These are phyloP conservation scores for Notocelia uddmanniana DNA, from an alignment of 2,888 invertebrate genomes.

Conservation along the genomic window DNA sequence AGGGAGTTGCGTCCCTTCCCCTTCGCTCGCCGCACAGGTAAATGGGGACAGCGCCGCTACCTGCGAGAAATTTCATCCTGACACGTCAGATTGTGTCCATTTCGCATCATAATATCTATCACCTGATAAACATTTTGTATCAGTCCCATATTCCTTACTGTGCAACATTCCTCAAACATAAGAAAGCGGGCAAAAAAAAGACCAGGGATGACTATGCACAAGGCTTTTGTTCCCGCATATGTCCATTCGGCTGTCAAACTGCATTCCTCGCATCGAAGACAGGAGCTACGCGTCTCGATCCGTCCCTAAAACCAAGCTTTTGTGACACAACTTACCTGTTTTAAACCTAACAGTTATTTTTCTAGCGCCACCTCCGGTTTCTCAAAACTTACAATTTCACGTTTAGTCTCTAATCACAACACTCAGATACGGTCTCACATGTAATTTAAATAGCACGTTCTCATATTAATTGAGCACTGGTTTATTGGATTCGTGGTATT, in stretches of 20 bases:
- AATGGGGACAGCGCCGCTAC: constrained; percentile 70
- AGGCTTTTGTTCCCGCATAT: constrained; percentile 84
- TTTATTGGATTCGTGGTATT: constrained; percentile 66
- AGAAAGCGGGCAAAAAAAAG: constrained; percentile 75
- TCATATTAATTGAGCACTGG: constrained; percentile 72
- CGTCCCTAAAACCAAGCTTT: constrained; percentile 72
- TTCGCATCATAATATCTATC: constrained; percentile 34
- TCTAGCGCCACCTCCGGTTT: constrained; percentile 66
- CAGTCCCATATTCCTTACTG: constrained; percentile 54
- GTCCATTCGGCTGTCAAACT: constrained; percentile 81
- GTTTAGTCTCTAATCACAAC: constrained; percentile 65
- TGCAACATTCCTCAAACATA: constrained; percentile 56
- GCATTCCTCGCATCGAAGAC: constrained; percentile 83
- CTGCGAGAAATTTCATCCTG: constrained; percentile 67
- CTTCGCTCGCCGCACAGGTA: constrained; percentile 72
- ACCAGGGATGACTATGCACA: constrained; percentile 79
- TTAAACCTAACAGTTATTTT: constrained; percentile 82
- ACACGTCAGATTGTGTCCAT: constrained; percentile 57
- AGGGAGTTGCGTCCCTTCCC: constrained; percentile 73
- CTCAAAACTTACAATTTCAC: constrained; percentile 64
- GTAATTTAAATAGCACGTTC: constrained; percentile 58
- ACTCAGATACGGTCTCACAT: constrained; percentile 70
- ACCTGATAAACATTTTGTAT: constrained; percentile 48
- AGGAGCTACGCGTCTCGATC: constrained; percentile 80
- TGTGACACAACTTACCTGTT: constrained; percentile 83